phyloP scores from a whole-genome alignment of 2,797 vertebrate genomes.

The Botia almorhae region DNA sequence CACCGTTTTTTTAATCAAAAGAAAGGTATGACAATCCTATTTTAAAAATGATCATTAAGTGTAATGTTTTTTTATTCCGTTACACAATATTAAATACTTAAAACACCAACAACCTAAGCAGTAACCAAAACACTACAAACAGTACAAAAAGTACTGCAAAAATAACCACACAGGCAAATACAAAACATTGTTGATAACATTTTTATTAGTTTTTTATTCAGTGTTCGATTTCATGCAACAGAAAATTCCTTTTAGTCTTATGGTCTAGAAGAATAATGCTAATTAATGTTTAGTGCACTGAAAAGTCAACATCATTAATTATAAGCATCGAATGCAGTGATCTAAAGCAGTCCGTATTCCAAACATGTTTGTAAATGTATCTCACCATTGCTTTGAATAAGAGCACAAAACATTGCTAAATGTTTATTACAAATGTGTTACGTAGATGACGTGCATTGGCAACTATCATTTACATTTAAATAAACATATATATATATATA shows the following conservation, averaged over 20 bases:
- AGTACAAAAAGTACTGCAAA: neutral
- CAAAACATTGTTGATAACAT: too few species aligned
- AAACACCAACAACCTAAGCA: neutral
- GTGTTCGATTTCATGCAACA: neutral
- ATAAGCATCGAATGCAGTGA: neutral
- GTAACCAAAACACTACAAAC: neutral
- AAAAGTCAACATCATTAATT: neutral
- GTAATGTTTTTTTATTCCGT: too few species aligned
- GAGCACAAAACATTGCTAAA: neutral
- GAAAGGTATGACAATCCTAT: too few species aligned
- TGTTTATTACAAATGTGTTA: neutral
- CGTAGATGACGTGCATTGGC: neutral
- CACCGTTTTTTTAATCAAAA: too few species aligned
- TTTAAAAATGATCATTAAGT: too few species aligned
- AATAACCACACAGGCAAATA: neutral
- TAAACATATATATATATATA: neutral
- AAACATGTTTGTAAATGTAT: neutral
- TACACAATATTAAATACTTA: too few species aligned
- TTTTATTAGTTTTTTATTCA: too few species aligned
- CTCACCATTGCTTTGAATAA: neutral
- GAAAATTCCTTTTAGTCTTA: neutral
- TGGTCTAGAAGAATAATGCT: neutral
- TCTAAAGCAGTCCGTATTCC: neutral
- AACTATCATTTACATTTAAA: neutral
- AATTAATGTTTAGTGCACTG: neutral